phyloP scores from a whole-genome alignment of 2,888 invertebrate genomes.

The Pachydiplax longipennis region DNA sequence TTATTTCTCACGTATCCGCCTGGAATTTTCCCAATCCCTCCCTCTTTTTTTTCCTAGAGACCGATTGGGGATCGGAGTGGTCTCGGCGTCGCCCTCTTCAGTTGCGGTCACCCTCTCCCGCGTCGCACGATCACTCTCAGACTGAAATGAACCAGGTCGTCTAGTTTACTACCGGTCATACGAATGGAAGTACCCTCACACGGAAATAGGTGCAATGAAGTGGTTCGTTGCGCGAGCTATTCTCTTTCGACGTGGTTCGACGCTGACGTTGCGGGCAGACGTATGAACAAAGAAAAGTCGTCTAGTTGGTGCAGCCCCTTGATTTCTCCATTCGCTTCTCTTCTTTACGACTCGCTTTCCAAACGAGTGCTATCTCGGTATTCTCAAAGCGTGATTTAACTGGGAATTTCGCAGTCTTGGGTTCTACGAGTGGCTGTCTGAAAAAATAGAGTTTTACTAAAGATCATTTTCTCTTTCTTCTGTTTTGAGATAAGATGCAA shows the following conservation, averaged over 20 bases:
- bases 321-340: background rate
- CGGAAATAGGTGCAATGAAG: constrained; percentile 42
- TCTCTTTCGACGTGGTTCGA: background rate
- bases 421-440: too few relatives aligned
- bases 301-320: background rate
- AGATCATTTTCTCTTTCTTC: too few relatives aligned
- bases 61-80: background rate
- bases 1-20: background rate
- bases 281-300: constrained; percentile 3
- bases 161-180: constrained; percentile 36
- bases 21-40: background rate
- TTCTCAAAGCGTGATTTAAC: too few relatives aligned
- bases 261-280: background rate
- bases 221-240: background rate
- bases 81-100: background rate
- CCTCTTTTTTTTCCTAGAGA: background rate
- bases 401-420: too few relatives aligned
- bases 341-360: background rate
- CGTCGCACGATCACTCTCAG: constrained; percentile 27
- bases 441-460: too few relatives aligned
- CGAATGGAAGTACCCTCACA: constrained; percentile 4
- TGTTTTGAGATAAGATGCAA: too few relatives aligned
- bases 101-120: background rate
- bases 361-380: too few relatives aligned
- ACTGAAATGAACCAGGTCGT: constrained; percentile 38